Percentiles rank a stretch among this genome's conserved stretches.
These are phyloP conservation scores for Sebastes nivosus DNA, from an alignment of 2,797 vertebrate species.

Conservation along the genomic window DNA sequence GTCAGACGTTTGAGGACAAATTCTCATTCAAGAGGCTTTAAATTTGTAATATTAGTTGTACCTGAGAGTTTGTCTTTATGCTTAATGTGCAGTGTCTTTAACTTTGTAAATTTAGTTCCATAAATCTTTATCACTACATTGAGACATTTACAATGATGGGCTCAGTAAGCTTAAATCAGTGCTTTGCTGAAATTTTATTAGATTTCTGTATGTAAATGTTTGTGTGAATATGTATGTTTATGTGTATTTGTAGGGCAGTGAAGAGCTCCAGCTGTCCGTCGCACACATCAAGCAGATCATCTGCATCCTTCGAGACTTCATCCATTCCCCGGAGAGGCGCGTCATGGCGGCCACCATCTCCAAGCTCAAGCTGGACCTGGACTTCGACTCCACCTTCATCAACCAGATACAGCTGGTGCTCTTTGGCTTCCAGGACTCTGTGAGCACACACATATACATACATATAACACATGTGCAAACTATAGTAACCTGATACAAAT, in stretches of 20 bases:
- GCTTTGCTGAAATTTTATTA: rapidly evolving
- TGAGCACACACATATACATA: slow-evolving; percentile 65
- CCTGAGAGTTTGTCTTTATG: not conserved
- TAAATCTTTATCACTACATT: not conserved
- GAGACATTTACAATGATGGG: not conserved
- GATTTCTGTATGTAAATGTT: not conserved
- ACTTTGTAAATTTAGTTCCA: not conserved
- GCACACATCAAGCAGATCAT: slow-evolving; percentile 96
- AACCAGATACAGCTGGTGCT: slow-evolving; percentile 95
- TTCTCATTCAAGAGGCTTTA: not conserved
- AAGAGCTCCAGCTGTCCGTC: slow-evolving; percentile 89
- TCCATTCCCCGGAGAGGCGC: slow-evolving; percentile 90
- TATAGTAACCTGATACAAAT: not conserved
- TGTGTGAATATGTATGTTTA: not conserved
- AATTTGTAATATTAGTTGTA: not conserved
- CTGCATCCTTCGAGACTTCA: slow-evolving; percentile 94
- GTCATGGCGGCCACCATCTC: slow-evolving; percentile 95
- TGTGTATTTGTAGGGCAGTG: slow-evolving; percentile 82
- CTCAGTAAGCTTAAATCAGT: not conserved
- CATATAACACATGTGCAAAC: not conserved
- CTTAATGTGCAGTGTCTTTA: not conserved
- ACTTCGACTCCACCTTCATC: slow-evolving; percentile 94
- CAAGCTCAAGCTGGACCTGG: slow-evolving; percentile 92
- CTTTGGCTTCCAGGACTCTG: slow-evolving; percentile 96
- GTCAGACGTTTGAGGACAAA: not conserved